These are phyloP conservation scores for Diplodus puntazzo DNA, from an alignment of 2,797 vertebrate genomes.

Conservation along the genomic window DNA sequence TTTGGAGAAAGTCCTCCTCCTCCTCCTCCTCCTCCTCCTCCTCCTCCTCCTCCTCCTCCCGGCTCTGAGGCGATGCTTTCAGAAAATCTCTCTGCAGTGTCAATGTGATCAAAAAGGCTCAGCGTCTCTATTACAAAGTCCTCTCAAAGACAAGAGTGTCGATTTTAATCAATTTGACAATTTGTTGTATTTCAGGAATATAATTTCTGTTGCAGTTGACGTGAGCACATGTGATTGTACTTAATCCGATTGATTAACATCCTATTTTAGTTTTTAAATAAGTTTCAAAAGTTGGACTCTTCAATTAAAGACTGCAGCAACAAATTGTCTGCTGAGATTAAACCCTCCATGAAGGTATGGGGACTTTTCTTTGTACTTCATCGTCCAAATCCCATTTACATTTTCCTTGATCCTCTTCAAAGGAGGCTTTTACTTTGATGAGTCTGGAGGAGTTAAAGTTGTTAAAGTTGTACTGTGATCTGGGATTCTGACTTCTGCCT, in stretches of 20 bases:
- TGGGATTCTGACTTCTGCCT: slow-evolving; percentile 59
- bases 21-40: too few species aligned
- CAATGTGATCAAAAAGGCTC: slow-evolving; percentile 45
- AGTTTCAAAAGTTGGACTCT: background rate
- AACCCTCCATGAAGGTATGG: slow-evolving; percentile 42
- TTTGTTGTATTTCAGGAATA: background rate
- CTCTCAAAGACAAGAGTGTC: background rate
- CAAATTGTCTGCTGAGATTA: slow-evolving; percentile 35
- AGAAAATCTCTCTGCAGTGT: slow-evolving; percentile 20
- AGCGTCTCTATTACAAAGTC: slow-evolving; percentile 11
- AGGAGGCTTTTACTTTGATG: slow-evolving; percentile 58
- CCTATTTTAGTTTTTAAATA: background rate
- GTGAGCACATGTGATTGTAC: background rate
- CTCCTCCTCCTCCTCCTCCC: background rate
- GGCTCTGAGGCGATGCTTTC: background rate
- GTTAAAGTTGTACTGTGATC: slow-evolving; percentile 58
- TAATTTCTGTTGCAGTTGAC: background rate
- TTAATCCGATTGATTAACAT: slow-evolving; percentile 1
- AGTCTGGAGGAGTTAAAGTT: slow-evolving; percentile 59
- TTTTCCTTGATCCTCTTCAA: slow-evolving; percentile 69
- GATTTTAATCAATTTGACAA: background rate
- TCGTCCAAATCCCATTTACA: slow-evolving; percentile 64
- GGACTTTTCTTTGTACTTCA: slow-evolving; percentile 60
- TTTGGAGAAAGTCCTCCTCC: slow-evolving; percentile 2
- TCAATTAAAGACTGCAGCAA: slow-evolving; percentile 12